Percentiles rank a stretch among this genome's conserved stretches.
phyloP scores from a whole-genome alignment of 2,888 invertebrate genomes.

The Helobdella robusta region DNA sequence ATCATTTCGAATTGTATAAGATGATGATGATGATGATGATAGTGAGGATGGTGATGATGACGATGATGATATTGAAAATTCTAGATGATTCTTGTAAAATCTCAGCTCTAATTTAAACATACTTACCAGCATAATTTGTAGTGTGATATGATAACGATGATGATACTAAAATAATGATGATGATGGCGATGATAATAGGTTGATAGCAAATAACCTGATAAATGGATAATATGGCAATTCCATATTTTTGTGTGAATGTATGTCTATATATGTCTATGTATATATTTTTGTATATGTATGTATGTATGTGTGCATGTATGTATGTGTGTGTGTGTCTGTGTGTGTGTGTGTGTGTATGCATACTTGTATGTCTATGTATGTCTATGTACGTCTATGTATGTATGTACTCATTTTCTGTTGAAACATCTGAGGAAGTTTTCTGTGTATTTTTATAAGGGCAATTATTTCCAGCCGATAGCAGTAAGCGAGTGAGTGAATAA shows the following conservation, averaged over 20 bases:
- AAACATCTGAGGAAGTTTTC: no score
- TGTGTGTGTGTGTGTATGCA: slow-evolving; percentile 13
- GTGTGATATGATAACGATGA: no score
- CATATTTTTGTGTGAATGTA: slow-evolving; percentile 6
- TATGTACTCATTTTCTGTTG: no score
- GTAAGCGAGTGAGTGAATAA: no score
- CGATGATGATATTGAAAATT: neutral
- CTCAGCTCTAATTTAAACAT: neutral
- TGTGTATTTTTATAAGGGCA: no score
- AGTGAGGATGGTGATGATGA: neutral
- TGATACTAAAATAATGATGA: no score
- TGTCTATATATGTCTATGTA: slow-evolving; percentile 5
- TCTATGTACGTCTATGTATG: no score
- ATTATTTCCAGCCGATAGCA: no score
- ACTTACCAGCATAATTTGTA: neutral
- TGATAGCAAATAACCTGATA: neutral
- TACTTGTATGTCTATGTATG: no score
- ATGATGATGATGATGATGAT: no score
- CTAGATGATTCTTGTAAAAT: neutral
- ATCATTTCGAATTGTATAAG: no score
- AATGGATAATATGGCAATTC: neutral
- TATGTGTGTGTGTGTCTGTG: slow-evolving; percentile 11
- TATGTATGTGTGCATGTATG: slow-evolving; percentile 10
- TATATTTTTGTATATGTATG: slow-evolving; percentile 13
- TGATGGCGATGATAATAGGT: no score